These are phyloP conservation scores for Nezara viridula DNA, from an alignment of 2,888 invertebrate species.

Conservation along the genomic window DNA sequence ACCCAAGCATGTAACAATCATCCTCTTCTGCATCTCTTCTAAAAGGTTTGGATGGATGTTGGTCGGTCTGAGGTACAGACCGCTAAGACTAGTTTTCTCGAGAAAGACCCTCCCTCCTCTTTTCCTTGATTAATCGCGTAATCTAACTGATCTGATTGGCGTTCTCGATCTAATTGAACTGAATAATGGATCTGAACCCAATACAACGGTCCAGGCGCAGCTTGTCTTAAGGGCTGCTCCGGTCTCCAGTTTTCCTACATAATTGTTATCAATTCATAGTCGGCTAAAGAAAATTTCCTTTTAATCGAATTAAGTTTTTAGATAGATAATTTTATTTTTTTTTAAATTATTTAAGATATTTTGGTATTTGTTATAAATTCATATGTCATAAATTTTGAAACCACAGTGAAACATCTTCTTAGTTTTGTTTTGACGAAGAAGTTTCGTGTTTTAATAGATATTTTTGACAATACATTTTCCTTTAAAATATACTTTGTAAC, in stretches of 20 bases:
- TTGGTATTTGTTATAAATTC: too few relatives aligned
- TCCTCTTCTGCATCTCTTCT: too few relatives aligned
- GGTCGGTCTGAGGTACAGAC: background rate
- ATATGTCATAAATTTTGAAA: too few relatives aligned
- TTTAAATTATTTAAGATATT: too few relatives aligned
- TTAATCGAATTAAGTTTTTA: background rate
- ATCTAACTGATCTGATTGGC: constrained; percentile 37
- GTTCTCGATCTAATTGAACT: constrained; percentile 34
- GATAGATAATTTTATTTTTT: too few relatives aligned
- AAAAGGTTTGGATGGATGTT: background rate
- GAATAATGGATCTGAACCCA: constrained; percentile 35
- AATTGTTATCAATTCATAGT: background rate
- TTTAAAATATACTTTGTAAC: too few relatives aligned
- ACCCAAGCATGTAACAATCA: too few relatives aligned
- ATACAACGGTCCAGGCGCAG: background rate
- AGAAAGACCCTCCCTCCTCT: background rate
- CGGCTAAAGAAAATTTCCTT: background rate
- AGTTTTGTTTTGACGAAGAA: too few relatives aligned
- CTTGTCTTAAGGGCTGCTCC: background rate
- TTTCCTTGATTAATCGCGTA: constrained; percentile 38
- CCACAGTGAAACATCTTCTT: too few relatives aligned
- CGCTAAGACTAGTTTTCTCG: background rate
- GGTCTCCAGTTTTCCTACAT: background rate
- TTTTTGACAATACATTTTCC: too few relatives aligned
- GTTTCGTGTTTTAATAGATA: too few relatives aligned